Evolutionary conservation across 2,888 invertebrate genomes (phyloP), one percentile per base, ranked within the genome.

Genomic region (Cheilosia pagana): DNA sequence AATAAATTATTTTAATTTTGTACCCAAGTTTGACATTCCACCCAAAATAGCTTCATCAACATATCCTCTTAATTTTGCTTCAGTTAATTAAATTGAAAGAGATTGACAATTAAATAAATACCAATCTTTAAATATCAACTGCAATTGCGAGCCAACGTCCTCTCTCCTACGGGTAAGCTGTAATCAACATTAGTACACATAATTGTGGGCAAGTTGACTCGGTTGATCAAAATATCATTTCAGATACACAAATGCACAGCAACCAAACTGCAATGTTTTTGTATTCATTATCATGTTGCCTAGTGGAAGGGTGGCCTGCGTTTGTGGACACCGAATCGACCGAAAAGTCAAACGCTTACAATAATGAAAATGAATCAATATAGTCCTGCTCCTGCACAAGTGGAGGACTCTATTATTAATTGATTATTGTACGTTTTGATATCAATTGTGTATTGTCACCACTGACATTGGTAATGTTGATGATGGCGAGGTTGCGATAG

Each of bases 201-300:
- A 65, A 50, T 35, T 16, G 52, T 12, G 19, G 25, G 4, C 25
- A 52, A 25, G 16, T 41, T 41, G 52, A 3, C 39, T 25, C 23
- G 12, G 39, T 16, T 67, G 39, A 53, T 67, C 52, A 53, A 52
- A 53, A 67, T 53, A 67, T 25, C 65, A 53, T 67, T 41, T 52
- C 16, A 39, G 23, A 7, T 39, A 25, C 16, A 3, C 23, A 19
- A 28, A 53, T 16, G 25, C 14, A 16, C 39, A 67, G 39, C 16
- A 25, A n/a, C 10, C 39, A n/a, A 43, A 7, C 43, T 43, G 23
- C 16, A 53, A 53, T 67, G 16, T 8, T 16, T n/a, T 31, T 35
- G 48, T 35, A 21, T 39, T n/a, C 39, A 21, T n/a, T 50, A 16
- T 14, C 5, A 12, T 28, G 52, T 39, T 6, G 52, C 52, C 14